Base-by-base conservation (phyloP, 2,888 invertebrate genomes). In the Cataglyphis livida region DNA sequence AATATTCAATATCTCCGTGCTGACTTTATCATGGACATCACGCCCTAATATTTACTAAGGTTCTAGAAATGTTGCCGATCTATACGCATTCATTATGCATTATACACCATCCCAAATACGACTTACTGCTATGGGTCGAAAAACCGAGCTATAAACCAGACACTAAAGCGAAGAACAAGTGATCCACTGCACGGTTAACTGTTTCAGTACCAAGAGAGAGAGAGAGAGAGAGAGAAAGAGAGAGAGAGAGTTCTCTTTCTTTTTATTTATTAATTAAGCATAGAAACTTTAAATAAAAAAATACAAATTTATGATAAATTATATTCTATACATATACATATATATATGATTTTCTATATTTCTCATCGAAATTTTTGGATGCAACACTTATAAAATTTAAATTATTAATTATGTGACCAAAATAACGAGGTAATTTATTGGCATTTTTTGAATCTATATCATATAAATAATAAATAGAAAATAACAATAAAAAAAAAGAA, bases 21-120 rank as follows among this genome's bases (percentile, higher is more conserved):
- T 61, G 59, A 71, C 35, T 35, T 71, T 79, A 79, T 71, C 71
- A 48, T 25, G 48, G 12, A 21, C n/a, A n/a, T n/a, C n/a, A n/a
- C 18, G n/a, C 4, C 48, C 71, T 48, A 79, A 79, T 79, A 79
- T 71, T 79, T 79, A 79, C 44, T 48, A 18, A 18, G 35, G 3
- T 18, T 59, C 28, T 44, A 35, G 59, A 61, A 71, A 79, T 71
- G 44, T 35, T 70, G 57, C 25, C 59, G 71, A 61, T 71, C 48
- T 71, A 59, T 59, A 71, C 18, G 28, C 70, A 59, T 78, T 59
- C 18, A 59, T 78, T 79, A 71, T 76, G 41, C 66, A 76, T 61
- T 35, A 35, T 25, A 59, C 61, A 71, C 32, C 35, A 59, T 78
- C 1, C 48, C 44, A 21, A 76, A 38, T 5, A 25, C 38, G 57